Base-by-base conservation (phyloP, 2,113 vertebrate species). In the Anser brachyrhynchus region DNA sequence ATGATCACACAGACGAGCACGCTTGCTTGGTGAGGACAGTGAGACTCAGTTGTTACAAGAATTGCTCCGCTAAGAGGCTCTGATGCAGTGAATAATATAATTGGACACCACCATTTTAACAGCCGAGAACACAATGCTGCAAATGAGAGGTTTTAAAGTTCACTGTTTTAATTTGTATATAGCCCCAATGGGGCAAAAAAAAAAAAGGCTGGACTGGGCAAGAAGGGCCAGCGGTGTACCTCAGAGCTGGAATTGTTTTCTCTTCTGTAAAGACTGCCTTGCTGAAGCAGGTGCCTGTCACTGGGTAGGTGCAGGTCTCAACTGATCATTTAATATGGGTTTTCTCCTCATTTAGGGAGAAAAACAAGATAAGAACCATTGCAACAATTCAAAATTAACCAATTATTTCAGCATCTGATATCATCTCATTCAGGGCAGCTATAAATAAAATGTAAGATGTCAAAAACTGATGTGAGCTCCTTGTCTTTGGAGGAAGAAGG, bases 1-100 rank as follows among this genome's bases (percentile, higher is more conserved):
- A 98, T 96, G 97, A 95, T 96, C 97, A 98, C 97, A 97, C 86
- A 71, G 84, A 98, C 29, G 43, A 96, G 96, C 97, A 93, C 80
- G 72, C 96, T 96, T 93, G 95, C 89, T 67, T 84, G 79, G 86
- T 76, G 93, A 96, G 77, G 79, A 95, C 95, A 91, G 95, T 88
- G 94, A 95, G 95, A 92, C 93, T 82, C 81, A 57, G 95, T 87
- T 95, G 94, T 89, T 95, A 95, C 95, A 87, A 91, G 89, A 92
- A 94, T 87, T 89, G 96, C 91, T 97, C 96, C 46, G 84, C 73
- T 41, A 87, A 94, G 93, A 67, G 90, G 94, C 93, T 89, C 92
- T 91, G 82, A 92, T 31, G 91, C 84, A 52, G 87, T 93, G 95
- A 76, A 69, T 7, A 57, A 84, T 81, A 90, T 75, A 43, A 81